phyloP scores from a whole-genome alignment of 1,140 invertebrate genomes.

The Venturia canescens region DNA sequence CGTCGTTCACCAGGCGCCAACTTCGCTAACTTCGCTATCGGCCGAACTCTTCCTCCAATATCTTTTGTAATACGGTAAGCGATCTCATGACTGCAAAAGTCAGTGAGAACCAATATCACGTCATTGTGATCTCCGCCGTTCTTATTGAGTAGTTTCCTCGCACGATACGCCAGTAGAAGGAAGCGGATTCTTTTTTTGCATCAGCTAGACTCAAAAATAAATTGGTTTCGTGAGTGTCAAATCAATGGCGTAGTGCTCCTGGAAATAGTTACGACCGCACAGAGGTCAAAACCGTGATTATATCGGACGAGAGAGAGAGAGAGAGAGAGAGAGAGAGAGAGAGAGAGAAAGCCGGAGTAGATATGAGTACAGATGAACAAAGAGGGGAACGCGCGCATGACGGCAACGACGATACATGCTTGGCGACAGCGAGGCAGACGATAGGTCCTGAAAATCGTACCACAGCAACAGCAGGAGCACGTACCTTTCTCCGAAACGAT shows the following conservation, averaged over 20 bases:
- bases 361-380: conserved; percentile 9
- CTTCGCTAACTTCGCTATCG: background rate
- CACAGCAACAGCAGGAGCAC: conserved; percentile 23
- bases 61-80: background rate
- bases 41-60: background rate
- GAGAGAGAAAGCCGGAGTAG: background rate
- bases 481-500: conserved; percentile 67
- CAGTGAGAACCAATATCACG: background rate
- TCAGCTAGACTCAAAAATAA: background rate
- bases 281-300: no score
- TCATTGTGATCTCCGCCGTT: background rate
- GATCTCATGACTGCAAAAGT: background rate
- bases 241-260: no score
- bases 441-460: conserved; percentile 4
- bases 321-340: no score
- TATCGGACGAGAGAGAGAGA: background rate
- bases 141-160: background rate
- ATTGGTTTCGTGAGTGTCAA: no score
- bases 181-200: background rate
- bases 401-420: conserved; percentile 22
- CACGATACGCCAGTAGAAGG: background rate
- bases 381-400: background rate
- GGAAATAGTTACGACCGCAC: no score
- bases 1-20: conserved; percentile 24
- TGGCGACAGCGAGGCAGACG: conserved; percentile 14